Evolutionary conservation across 2,888 invertebrate species (phyloP).

Genomic region (Steromphala cineraria): DNA sequence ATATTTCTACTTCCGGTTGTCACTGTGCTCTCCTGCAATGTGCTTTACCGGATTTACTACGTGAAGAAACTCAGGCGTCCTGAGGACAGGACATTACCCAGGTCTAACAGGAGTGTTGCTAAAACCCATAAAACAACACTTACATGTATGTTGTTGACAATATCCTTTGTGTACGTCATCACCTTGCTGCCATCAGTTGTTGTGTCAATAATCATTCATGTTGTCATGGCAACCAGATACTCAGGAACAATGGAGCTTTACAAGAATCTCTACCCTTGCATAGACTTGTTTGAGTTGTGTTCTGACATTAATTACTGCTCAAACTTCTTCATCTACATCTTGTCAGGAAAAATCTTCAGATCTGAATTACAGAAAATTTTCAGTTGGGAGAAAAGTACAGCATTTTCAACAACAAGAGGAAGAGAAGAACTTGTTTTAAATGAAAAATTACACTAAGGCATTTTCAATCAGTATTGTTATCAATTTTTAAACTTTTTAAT

Average conservation of each 20-base stretch:
- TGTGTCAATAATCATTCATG: constrained; percentile 53
- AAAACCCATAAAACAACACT: constrained; percentile 58
- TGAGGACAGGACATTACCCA: constrained; percentile 13
- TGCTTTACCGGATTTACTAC: constrained; percentile 59
- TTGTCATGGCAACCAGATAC: constrained; percentile 39
- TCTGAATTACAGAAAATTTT: constrained; percentile 55
- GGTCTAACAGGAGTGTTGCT: constrained; percentile 19
- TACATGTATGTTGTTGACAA: constrained; percentile 63
- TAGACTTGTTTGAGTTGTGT: constrained; percentile 49
- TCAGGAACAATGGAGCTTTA: constrained; percentile 33
- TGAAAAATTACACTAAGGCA: too few species aligned
- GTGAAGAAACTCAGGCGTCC: constrained; percentile 33
- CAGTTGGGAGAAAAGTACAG: constrained; percentile 24
- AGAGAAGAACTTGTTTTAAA: background rate
- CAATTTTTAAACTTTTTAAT: too few species aligned
- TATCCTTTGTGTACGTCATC: constrained; percentile 64
- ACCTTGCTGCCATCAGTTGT: constrained; percentile 61
- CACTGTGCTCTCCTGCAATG: constrained; percentile 64
- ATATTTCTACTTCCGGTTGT: constrained; percentile 64
- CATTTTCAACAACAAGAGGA: constrained; percentile 27
- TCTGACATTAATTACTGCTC: constrained; percentile 61
- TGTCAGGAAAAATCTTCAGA: constrained; percentile 64
- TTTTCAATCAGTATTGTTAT: too few species aligned
- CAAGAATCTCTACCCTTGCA: constrained; percentile 40
- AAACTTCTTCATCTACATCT: constrained; percentile 69